Base-by-base conservation (phyloP, 23 tunicate genomes). In the Aplidium turbinatum region DNA sequence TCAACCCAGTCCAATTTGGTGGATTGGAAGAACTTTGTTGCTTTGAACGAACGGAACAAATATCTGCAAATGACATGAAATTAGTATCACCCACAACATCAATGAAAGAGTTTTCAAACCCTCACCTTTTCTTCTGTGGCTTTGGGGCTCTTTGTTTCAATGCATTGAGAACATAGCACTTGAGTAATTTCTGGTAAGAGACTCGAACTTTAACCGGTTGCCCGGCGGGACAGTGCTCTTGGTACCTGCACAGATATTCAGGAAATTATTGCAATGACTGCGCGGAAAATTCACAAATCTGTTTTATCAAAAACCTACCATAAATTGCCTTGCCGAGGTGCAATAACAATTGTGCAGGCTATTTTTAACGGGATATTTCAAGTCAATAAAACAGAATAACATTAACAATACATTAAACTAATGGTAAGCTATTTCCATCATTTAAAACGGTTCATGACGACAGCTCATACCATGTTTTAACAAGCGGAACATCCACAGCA, bases 1-100 rank as follows among this genome's bases (percentile, higher is more conserved):
- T 94, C 99, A 29, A 94, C 99, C 99, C 99, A 94, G 47, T 94
- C 99, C 3, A 94, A 74, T 60, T 94, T 87, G 19, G 99, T 94
- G 4, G 99, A 86, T 42, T 94, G 99, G 82, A 94, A 94, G 58
- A 94, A 94, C 69, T 94, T 94, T 22, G 99, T 94, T 21, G 99
- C 99, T 58, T 94, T 94, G 75, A 94, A 94, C 16, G 99, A 87
- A 9, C 99, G 89, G 78, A 94, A 94, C 78, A 94, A 47, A 72
- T 93, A 93, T 60, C 98, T 89, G 63, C 1, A 65, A 72, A 42
- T 42, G 13, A 9, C 48, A 9, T 42, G 13, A 42, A 42, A 42
- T 11, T 16, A 42, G 50, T 54, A 11, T n/a, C 6, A 16, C 61
- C 5, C 22, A 54, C 24, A 16, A n/a, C 22, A 9, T 11, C 6